Conservation (phyloP, 2,888 invertebrate genomes). For the Orgyia antiqua region DNA sequence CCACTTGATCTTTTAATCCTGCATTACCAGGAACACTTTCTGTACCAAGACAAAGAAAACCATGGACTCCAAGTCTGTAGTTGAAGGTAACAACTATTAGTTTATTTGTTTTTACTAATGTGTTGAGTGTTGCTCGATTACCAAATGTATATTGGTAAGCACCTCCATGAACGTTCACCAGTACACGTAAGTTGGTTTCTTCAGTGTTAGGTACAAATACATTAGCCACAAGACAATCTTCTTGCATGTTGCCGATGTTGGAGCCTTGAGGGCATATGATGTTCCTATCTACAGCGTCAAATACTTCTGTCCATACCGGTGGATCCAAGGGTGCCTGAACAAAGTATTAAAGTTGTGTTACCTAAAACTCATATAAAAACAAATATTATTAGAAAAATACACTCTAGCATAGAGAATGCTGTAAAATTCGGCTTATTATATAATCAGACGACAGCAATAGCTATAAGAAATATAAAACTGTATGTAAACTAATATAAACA, state of each 20-base stretch:
- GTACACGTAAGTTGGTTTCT: slow-evolving; percentile 31
- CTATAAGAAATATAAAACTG: too few relatives aligned
- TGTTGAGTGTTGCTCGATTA: slow-evolving; percentile 3
- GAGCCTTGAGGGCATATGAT: slow-evolving; percentile 11
- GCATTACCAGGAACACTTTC: slow-evolving; percentile 43
- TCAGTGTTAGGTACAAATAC: slow-evolving; percentile 30
- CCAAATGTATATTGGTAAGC: slow-evolving; percentile 40
- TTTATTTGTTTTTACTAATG: slow-evolving; percentile 15
- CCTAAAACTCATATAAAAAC: too few relatives aligned
- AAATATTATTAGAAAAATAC: too few relatives aligned
- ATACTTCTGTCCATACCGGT: slow-evolving; percentile 12
- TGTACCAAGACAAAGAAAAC: slow-evolving; percentile 41
- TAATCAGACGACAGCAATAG: too few relatives aligned
- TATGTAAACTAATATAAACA: too few relatives aligned
- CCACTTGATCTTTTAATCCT: slow-evolving; percentile 48
- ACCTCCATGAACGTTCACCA: slow-evolving; percentile 51
- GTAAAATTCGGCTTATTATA: too few relatives aligned
- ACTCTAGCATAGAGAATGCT: too few relatives aligned
- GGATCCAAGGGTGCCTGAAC: slow-evolving; percentile 11
- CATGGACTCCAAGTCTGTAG: slow-evolving; percentile 37
- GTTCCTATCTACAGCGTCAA: slow-evolving; percentile 9
- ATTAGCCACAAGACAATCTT: slow-evolving; percentile 34
- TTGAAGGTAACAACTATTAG: slow-evolving; percentile 27
- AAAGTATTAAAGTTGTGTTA: not conserved
- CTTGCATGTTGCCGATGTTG: slow-evolving; percentile 4